Evolutionary conservation across 1,140 invertebrate genomes (phyloP).

Genomic region (Micrasema longulum): DNA sequence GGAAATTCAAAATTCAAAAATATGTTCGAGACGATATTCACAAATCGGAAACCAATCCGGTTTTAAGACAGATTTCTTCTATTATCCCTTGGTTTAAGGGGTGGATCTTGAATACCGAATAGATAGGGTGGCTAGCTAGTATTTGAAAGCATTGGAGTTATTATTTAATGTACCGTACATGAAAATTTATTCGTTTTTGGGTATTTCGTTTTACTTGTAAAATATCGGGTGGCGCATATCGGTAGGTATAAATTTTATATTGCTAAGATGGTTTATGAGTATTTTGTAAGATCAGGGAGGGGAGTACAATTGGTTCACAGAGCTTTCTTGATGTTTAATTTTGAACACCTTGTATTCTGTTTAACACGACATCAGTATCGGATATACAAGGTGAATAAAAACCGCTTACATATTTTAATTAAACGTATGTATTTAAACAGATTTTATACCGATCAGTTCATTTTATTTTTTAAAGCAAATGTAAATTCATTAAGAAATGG

Average conservation of each 20-base stretch:
- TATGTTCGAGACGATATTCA: slow-evolving; percentile 47
- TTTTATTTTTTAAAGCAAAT: too few relatives aligned
- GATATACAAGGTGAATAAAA: too few relatives aligned
- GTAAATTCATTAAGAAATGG: too few relatives aligned
- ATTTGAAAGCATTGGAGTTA: slow-evolving; percentile 51
- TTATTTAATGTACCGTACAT: slow-evolving; percentile 55
- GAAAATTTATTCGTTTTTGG: slow-evolving; percentile 53
- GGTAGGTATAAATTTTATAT: slow-evolving; percentile 17
- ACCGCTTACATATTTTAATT: too few relatives aligned
- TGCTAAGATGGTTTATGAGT: background rate
- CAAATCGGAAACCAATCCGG: slow-evolving; percentile 29
- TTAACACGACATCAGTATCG: too few relatives aligned
- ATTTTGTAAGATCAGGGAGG: background rate
- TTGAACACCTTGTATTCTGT: background rate
- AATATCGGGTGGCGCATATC: slow-evolving; percentile 36
- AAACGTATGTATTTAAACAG: too few relatives aligned
- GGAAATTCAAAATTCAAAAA: slow-evolving; percentile 50
- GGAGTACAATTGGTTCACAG: background rate
- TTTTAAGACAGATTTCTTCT: background rate
- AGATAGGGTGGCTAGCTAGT: slow-evolving; percentile 27
- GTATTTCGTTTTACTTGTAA: slow-evolving; percentile 48
- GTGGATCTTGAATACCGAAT: background rate
- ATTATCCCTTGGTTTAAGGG: background rate
- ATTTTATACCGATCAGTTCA: too few relatives aligned
- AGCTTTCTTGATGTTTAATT: background rate